Evolutionary conservation across 2,797 vertebrate species (phyloP), one percentile per base, ranked within the genome.

Genomic region (Acanthurus lineatus): DNA sequence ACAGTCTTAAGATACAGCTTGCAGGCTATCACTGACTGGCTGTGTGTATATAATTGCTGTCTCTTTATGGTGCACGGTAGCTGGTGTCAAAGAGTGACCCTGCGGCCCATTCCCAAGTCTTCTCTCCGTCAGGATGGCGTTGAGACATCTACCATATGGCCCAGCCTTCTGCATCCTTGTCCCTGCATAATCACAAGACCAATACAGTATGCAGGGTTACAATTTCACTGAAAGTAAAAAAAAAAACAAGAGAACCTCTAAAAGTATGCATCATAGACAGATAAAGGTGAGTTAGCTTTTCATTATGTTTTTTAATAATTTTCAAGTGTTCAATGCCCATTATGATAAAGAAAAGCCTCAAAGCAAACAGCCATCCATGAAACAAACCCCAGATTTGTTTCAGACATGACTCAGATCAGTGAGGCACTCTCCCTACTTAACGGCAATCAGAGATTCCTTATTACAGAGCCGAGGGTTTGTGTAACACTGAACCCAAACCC

Each of bases 401-500:
- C 69, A 79, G 77, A 52, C 78, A 42, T 68, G 49, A 65, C 82
- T 84, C 20, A 1, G 81, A 84, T 88, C 86, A 88, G 60, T 54
- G 84, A 85, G 72, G 85, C 81, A 76, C 85, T 84, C 82, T 79
- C 74, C 86, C 88, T 78, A 84, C 88, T 94, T 92, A 93, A 92
- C 89, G 84, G 90, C 90, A 94, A 96, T 96, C 91, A 95, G 89
- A 89, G 80, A 93, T 90, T 94, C 94, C 95, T 93, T 91, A 93
- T 92, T 93, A 95, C 91, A 93, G 90, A 91, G 93, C 89, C 91
- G 84, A 90, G 94, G 93, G 92, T 94, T 95, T 90, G 86, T 94
- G 93, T 92, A 93, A 95, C 94, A 92, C 88, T 93, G 93, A 94
- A 96, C 92, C 91, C 94, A 95, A 95, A 95, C 95, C 92, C 90